Evolutionary conservation across 1,140 invertebrate species (phyloP), one percentile per base, ranked within the genome.

Genomic region (Onthophagus taurus): DNA sequence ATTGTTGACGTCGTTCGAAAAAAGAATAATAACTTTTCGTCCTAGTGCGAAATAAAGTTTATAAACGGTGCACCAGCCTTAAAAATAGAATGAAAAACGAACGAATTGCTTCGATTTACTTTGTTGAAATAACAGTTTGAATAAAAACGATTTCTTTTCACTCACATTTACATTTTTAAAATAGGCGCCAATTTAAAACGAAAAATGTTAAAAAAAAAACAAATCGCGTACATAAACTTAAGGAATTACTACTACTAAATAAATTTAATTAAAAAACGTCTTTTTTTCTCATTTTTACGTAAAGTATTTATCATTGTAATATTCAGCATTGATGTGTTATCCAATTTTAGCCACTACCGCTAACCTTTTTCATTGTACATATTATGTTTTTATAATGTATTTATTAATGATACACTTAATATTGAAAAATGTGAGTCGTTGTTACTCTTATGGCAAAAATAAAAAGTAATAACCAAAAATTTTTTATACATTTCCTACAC

Each of bases 331-430:
- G 35, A 45, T 39, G 39, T 45, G 44, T 45, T 45, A 36, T 45
- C 36, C 39, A 45, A 45, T 24, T n/a, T 45, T 38, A 30, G 44
- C 56, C 52, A 54, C 14, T 26, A 45, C n/a, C 50, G 55, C 53
- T 59, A 59, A 59, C 54, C 45, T 37, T 60, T 55, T 59, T 52
- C 41, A 47, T 48, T 62, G 60, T 63, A 63, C 49, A 63, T 63
- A 63, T 63, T 62, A 60, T 60, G 60, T 60, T 60, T 62, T 62
- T 62, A 62, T 60, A 62, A 54, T 59, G 59, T 61, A 61, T 61
- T 61, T 61, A 61, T 61, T 59, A 61, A 57, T 55, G 51, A 58
- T 58, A 51, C 56, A 60, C 58, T 49, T 57, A 42, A 26, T n/a
- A n/a, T 26, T 41, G 21, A 41, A 41, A 33, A 26, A 51, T 47